Evolutionary conservation across 64 coral and sea anemone genomes (phyloP).

Genomic region (Porites australiensis): DNA sequence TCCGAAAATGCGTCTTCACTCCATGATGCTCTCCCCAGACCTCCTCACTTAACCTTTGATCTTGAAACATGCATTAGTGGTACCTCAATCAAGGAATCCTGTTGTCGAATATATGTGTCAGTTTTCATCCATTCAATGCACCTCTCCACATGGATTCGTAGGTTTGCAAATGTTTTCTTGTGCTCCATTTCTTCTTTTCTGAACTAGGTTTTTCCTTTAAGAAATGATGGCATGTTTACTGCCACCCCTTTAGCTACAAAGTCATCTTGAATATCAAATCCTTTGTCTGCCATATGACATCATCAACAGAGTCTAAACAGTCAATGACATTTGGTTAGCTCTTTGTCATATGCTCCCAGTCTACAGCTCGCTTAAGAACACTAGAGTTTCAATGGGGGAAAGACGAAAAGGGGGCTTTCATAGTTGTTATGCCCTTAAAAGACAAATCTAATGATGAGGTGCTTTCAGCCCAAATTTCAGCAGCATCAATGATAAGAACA

Average conservation of each 20-base stretch:
- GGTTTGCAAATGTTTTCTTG: constrained; percentile 58
- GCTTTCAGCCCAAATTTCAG: constrained; percentile 57
- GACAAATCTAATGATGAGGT: constrained; percentile 52
- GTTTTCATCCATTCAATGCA: constrained; percentile 35
- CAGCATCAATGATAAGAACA: constrained; percentile 72
- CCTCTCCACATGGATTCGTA: constrained; percentile 53
- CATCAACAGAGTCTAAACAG: neutral
- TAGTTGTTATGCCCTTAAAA: constrained; percentile 62
- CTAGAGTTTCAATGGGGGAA: constrained; percentile 43
- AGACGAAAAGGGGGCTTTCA: constrained; percentile 63
- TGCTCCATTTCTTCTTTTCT: constrained; percentile 45
- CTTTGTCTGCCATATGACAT: constrained; percentile 77
- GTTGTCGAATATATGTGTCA: constrained; percentile 53
- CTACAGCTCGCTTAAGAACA: constrained; percentile 58
- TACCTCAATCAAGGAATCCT: constrained; percentile 10
- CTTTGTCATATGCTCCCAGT: constrained; percentile 44
- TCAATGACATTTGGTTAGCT: constrained; percentile 53
- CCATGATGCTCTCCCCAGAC: too few relatives aligned
- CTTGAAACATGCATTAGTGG: constrained; percentile 25
- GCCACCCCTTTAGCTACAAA: constrained; percentile 64
- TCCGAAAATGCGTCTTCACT: too few relatives aligned
- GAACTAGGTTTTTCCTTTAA: constrained; percentile 70
- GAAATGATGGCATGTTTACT: constrained; percentile 61
- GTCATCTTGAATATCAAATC: constrained; percentile 70
- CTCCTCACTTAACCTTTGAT: too few relatives aligned